These are phyloP conservation scores for Eutrigla gurnardus DNA, from an alignment of 2,797 vertebrate genomes.

Conservation along the genomic window DNA sequence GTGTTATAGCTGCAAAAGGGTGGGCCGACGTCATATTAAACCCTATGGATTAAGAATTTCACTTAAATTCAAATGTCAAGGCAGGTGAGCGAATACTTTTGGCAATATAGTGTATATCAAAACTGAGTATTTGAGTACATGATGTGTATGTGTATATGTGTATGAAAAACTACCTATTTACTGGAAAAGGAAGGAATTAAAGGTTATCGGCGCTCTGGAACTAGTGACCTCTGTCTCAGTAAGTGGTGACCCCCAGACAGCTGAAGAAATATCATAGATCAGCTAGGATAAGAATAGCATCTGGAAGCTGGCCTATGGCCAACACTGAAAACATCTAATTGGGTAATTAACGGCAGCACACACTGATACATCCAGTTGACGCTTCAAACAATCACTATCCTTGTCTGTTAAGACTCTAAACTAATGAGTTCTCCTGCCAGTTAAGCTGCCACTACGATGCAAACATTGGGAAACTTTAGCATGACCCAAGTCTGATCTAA, in stretches of 20 bases:
- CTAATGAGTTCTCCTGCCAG: constrained; percentile 70
- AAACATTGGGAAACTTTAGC: constrained; percentile 16
- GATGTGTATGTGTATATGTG: constrained; percentile 8
- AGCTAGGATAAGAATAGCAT: constrained; percentile 63
- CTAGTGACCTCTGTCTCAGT: constrained; percentile 67
- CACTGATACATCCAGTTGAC: constrained; percentile 37
- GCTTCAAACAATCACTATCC: constrained; percentile 60
- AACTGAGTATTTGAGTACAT: constrained; percentile 1
- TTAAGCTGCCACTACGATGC: constrained; percentile 34
- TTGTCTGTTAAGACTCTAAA: constrained; percentile 67
- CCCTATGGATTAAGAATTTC: too few species aligned
- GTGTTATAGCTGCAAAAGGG: too few species aligned
- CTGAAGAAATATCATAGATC: constrained; percentile 67
- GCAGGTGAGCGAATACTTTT: too few species aligned
- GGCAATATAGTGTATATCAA: too few species aligned
- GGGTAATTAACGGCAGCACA: constrained; percentile 64
- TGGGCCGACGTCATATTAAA: too few species aligned
- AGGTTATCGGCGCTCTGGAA: constrained; percentile 56
- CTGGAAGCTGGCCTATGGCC: constrained; percentile 32
- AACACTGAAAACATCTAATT: constrained; percentile 37
- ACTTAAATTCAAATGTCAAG: too few species aligned
- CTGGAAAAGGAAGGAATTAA: constrained; percentile 27
- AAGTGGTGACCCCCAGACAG: constrained; percentile 49
- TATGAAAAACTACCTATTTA: constrained; percentile 28
- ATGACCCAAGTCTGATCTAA: constrained; percentile 30